Evolutionary conservation across 2,797 vertebrate species (phyloP).

Genomic region (Echiichthys vipera): DNA sequence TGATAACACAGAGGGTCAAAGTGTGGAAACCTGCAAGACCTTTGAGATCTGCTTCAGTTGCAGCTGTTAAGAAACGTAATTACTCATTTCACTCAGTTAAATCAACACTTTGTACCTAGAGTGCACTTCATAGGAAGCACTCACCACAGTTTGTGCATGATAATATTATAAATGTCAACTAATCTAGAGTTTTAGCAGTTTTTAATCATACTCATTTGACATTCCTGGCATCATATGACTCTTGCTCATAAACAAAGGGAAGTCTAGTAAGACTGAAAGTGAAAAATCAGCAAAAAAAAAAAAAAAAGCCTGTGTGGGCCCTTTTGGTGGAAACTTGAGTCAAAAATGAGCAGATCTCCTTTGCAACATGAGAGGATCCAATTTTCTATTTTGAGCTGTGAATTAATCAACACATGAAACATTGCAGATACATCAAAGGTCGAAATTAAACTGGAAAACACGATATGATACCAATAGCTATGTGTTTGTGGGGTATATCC

Average conservation of each 20-base stretch:
- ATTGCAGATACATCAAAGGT: no score
- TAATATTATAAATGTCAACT: background rate
- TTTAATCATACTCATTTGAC: background rate
- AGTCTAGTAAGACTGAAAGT: background rate
- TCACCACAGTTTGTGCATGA: background rate
- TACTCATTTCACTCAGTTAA: background rate
- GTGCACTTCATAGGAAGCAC: background rate
- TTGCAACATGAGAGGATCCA: constrained; percentile 29
- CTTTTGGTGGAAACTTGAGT: constrained; percentile 11
- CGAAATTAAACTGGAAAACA: background rate
- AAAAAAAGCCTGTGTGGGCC: background rate
- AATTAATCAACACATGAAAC: background rate
- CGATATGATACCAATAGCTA: no score
- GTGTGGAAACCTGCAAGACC: constrained; percentile 31
- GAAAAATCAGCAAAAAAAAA: background rate
- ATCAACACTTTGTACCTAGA: background rate
- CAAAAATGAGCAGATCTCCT: background rate
- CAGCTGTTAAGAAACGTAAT: background rate
- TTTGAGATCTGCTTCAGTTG: constrained; percentile 39
- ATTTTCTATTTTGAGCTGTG: background rate
- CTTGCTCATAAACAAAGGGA: background rate
- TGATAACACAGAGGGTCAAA: constrained; percentile 46
- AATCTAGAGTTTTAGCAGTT: background rate
- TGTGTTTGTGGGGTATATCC: fast-evolving
- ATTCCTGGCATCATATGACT: constrained; percentile 37